Evolutionary conservation across 2,113 vertebrate genomes (phyloP), one percentile per base, ranked within the genome.

Genomic region (Phoxinus phoxinus): DNA sequence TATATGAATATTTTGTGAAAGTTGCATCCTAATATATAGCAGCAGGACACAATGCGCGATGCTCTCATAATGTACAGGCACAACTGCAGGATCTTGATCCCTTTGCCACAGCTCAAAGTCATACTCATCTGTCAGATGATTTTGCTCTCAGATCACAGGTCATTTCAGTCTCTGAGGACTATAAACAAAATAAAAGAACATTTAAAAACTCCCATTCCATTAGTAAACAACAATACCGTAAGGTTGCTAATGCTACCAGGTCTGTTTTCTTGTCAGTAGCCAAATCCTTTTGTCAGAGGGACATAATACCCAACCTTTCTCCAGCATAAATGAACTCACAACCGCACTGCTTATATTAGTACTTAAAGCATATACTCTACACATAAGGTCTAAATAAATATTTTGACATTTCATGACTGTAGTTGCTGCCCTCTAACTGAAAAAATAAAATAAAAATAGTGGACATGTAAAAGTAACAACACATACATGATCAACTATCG

Each of bases 81-180:
- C 80, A 72, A 85, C 69, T 77, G 61, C 78, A 87, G 78, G 83
- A 73, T 61, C 23, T 63, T 67, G 2, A 48, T 81, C 53, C 80
- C 46, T 83, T 17, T 77, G 73, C 78, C 58, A 46, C 37, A 61
- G 69, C 3, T 87, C 19, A 41, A 32, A 79, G 32, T 32, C 17
- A 12, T 69, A 69, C 11, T 51, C 37, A 37, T 65, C 37, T 25
- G 13, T 59, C 58, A 72, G n/a, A 80, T 58, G 5, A 37, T 46
- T 80, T 61, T 59, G 21, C 51, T 71, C 23, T 3, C 32, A 59
- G 41, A 86, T 23, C 56, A 48, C 74, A 84, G 72, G 74, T 48
- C 7, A 27, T 56, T 84, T 85, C 9, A 78, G 13, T 78, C 74
- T 78, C 46, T 41, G 11, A 44, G 19, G 61, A 86, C 79, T 59